A percentile compares a stretch with the other conserved stretches of the same genome.
Evolutionary conservation across 2,113 vertebrate species (phyloP).

Genomic region (Phocoena sinus): DNA sequence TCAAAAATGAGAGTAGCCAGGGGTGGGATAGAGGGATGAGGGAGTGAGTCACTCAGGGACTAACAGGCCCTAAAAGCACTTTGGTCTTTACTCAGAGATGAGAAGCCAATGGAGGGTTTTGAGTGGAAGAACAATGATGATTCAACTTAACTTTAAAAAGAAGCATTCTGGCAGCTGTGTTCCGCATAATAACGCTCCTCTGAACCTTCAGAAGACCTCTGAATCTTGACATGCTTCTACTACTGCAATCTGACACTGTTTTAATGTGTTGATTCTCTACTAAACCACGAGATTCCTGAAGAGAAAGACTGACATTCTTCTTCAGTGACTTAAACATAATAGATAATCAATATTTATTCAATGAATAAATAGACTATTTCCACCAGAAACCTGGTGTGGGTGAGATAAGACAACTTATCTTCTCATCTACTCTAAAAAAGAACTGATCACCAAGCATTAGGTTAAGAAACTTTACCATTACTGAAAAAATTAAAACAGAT

Average conservation of each 20-base stretch:
- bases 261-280: not conserved
- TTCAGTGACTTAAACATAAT: not conserved
- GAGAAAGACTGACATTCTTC: not conserved
- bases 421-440: not conserved
- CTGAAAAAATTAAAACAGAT: conserved; percentile 6
- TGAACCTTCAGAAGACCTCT: not conserved
- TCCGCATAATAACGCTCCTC: not conserved
- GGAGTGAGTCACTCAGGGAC: not conserved
- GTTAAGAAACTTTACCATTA: not conserved
- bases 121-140: not conserved
- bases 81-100: not conserved
- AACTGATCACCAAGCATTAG: not conserved
- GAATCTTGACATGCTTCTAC: not conserved
- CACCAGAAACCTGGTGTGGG: not conserved
- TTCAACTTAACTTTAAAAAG: conserved; percentile 27
- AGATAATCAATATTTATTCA: not conserved
- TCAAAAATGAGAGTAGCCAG: not conserved
- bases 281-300: not conserved
- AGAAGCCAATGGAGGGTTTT: not conserved
- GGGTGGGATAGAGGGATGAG: too few species aligned
- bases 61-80: not conserved
- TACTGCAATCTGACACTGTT: not conserved
- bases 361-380: not conserved
- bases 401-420: not conserved
- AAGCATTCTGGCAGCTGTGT: not conserved